Conservation (phyloP, 2,797 vertebrate genomes). For the Falco rusticolus region DNA sequence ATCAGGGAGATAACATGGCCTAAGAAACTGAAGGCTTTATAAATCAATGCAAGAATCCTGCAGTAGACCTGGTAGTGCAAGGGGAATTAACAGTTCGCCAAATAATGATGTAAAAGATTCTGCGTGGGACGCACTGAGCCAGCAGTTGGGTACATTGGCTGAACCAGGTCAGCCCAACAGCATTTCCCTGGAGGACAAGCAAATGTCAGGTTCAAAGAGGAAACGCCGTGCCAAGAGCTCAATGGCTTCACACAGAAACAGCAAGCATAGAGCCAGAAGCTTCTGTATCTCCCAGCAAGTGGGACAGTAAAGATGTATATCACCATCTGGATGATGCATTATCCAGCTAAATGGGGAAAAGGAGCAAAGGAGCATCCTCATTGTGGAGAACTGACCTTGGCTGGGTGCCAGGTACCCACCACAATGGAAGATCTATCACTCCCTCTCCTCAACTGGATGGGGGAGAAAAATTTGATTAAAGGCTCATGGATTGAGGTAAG, state of each 20-base stretch:
- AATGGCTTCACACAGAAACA: neutral
- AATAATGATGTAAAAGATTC: constrained; percentile 12
- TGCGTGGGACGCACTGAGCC: neutral
- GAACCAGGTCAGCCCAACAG: neutral
- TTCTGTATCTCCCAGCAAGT: neutral
- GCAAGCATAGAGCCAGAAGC: neutral
- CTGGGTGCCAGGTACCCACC: neutral
- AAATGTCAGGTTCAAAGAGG: constrained; percentile 35
- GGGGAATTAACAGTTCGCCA: constrained; percentile 23
- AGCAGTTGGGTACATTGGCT: neutral
- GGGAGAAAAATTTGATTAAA: neutral
- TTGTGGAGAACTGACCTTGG: neutral
- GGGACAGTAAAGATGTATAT: neutral
- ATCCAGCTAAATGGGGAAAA: neutral
- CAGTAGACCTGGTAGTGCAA: neutral
- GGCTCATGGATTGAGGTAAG: fast-evolving
- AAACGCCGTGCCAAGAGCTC: neutral
- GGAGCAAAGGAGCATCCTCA: neutral
- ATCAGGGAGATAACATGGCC: constrained; percentile 29
- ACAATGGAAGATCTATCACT: neutral
- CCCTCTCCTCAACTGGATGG: neutral
- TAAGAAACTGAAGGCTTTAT: constrained; percentile 54
- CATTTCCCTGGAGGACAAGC: neutral
- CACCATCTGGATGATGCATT: neutral
- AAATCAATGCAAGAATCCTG: constrained; percentile 40